Evolutionary conservation across 2,797 vertebrate genomes (phyloP), one percentile per base, ranked within the genome.

Genomic region (Phoxinus dragarum): DNA sequence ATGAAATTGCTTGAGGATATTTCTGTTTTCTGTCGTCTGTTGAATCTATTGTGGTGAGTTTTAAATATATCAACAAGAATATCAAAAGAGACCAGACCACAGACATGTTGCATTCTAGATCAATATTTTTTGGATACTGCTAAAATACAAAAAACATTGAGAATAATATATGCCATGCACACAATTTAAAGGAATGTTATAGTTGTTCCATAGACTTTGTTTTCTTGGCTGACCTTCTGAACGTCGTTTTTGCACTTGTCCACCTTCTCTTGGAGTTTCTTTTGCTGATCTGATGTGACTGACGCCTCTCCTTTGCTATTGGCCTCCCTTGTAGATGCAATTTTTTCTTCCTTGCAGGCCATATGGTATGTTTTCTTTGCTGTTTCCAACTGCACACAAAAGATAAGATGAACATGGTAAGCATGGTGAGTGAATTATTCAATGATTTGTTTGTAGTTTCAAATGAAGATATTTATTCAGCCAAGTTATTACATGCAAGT

Each of bases 241-340:
- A 97, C 96, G 0, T 99, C 98, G 87, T 97, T 97, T 93, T 97
- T 98, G 95, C 98, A 99, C 89, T 97, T 99, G 88, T 99, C 98
- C 91, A 98, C 91, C 92, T 99, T 99, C 92, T 99, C 98, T 42
- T 97, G 96, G 21, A 99, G 96, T 82, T 99, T 99, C 94, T 97
- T 99, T 92, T 97, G 97, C 93, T 98, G 97, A 84, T 99, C 98
- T 0, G 96, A 92, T 0, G 97, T 95, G 87, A 97, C 94, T 0
- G 97, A 96, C 87, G 96, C 93, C 49, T 99, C 98, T 0, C 92
- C 94, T 89, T 97, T 98, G 90, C 95, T 95, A 89, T 96, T 97
- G 92, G 97, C 95, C 93, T 99, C 98, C 19, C 98, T 94, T 7
- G 91, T 95, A 90, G 96, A 91, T 0, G 98, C 98, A 87, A 99